phyloP scores from a whole-genome alignment of 2,888 invertebrate species.

The Megaustenia siamemsis region DNA sequence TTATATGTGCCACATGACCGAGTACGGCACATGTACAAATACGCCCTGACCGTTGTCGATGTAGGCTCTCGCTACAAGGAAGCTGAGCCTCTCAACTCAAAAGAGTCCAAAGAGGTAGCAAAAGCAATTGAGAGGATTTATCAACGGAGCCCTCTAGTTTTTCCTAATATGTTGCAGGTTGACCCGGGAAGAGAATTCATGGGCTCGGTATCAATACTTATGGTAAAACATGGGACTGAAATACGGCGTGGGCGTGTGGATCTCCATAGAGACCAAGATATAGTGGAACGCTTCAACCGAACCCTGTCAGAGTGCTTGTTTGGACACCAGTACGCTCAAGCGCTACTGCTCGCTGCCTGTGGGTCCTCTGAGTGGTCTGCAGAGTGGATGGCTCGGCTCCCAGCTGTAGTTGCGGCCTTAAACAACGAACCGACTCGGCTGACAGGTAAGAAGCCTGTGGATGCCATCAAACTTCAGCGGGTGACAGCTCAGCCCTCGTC shows the following conservation, averaged over 20 bases:
- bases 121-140: slow-evolving; percentile 15
- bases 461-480: not conserved
- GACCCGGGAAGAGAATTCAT: slow-evolving; percentile 26
- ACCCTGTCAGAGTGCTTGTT: slow-evolving; percentile 10
- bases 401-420: not conserved
- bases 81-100: not conserved
- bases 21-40: slow-evolving; percentile 42
- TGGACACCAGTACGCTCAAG: slow-evolving; percentile 22
- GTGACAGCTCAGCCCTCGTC: not conserved
- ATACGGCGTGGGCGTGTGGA: not conserved
- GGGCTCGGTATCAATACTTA: slow-evolving; percentile 6
- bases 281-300: slow-evolving; percentile 10
- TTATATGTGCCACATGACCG: too few relatives aligned
- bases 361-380: not conserved
- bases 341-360: not conserved
- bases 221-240: not conserved
- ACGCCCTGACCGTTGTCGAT: slow-evolving; percentile 42
- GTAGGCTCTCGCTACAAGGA: slow-evolving; percentile 26
- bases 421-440: slow-evolving; percentile 8
- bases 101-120: not conserved
- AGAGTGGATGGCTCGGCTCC: not conserved
- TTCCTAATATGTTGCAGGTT: slow-evolving; percentile 1
- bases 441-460: not conserved
- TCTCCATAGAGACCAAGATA: slow-evolving; percentile 2
- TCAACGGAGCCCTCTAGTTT: slow-evolving; percentile 16